These are phyloP conservation scores for Pseudomyrmex flavicornis DNA, from an alignment of 1,140 invertebrate species.

Conservation along the genomic window DNA sequence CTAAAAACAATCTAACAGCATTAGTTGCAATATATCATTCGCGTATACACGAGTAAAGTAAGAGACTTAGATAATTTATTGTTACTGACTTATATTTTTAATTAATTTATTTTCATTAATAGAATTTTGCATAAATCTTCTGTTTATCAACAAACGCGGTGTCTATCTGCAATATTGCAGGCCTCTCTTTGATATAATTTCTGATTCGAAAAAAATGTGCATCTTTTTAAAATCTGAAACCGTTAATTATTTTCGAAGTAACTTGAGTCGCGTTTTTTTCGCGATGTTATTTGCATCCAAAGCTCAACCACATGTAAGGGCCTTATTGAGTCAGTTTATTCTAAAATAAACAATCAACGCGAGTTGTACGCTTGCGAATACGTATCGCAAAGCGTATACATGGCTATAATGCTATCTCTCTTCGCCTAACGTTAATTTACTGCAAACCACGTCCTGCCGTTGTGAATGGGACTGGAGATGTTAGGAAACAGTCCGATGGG, in stretches of 20 bases:
- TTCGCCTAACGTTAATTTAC: conserved; percentile 69
- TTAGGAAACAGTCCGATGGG: conserved; percentile 67
- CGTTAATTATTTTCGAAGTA: not conserved
- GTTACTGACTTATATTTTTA: not conserved
- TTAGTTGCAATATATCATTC: not conserved
- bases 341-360: conserved; percentile 3
- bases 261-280: not conserved
- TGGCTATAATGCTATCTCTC: not conserved
- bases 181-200: not conserved
- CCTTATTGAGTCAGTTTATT: not conserved
- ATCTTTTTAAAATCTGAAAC: too few relatives aligned
- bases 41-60: not conserved
- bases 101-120: not conserved
- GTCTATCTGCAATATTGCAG: not conserved
- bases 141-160: not conserved
- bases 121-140: not conserved
- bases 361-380: conserved; percentile 13
- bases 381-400: not conserved
- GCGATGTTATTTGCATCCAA: conserved; percentile 10
- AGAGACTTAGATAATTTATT: not conserved
- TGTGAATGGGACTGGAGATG: conserved; percentile 65
- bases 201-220: too few relatives aligned
- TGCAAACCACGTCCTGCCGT: conserved; percentile 61
- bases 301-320: not conserved
- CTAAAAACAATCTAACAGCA: not conserved